Conservation (phyloP, 1,140 invertebrate genomes). For the Drosophila albomicans region DNA sequence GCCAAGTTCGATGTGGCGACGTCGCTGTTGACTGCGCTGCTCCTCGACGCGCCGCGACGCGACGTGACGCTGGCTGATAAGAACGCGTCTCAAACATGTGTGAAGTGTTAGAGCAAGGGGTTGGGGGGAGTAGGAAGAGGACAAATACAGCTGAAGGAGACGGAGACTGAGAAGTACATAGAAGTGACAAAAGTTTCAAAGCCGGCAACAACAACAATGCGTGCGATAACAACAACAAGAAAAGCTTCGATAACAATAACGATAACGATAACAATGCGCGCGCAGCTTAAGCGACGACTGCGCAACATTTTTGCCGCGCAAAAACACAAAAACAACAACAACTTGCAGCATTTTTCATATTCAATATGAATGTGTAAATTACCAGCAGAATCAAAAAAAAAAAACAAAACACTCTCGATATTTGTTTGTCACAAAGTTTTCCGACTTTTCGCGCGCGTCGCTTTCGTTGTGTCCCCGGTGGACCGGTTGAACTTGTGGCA, state of each 20-base stretch:
- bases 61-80: conserved; percentile 24
- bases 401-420: conserved; percentile 5
- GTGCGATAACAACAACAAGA: conserved; percentile 21
- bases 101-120: conserved; percentile 15
- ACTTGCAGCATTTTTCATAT: neutral
- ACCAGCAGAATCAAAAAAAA: neutral
- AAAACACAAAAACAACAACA: conserved; percentile 24
- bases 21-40: conserved; percentile 8
- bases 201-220: conserved; percentile 25
- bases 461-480: neutral
- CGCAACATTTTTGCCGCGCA: conserved; percentile 49
- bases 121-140: neutral
- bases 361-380: conserved; percentile 8
- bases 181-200: conserved; percentile 5
- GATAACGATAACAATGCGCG: conserved; percentile 41
- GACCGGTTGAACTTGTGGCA: conserved; percentile 20
- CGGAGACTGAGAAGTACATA: neutral
- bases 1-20: conserved; percentile 52
- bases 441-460: conserved; percentile 26
- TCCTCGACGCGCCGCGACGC: neutral
- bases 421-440: conserved; percentile 5
- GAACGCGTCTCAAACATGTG: conserved; percentile 34
- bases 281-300: conserved; percentile 49
- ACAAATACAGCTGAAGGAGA: neutral
- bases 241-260: conserved; percentile 5